Evolutionary conservation across 2,113 vertebrate species (phyloP).

Genomic region (Ptyas mucosa): DNA sequence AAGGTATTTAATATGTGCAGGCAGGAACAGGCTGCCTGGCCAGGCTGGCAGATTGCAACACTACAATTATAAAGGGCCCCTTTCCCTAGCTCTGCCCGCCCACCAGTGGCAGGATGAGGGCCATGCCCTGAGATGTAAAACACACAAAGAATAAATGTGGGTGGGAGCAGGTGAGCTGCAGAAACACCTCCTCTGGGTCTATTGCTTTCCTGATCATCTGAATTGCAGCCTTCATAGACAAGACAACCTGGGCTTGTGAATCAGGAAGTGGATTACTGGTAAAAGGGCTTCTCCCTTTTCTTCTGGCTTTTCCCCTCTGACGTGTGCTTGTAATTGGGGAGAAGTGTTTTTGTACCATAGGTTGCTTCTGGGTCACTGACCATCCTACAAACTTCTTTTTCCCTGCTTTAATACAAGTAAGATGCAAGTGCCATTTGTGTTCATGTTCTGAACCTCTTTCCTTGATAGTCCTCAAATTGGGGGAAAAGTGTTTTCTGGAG

Average conservation of each 20-base stretch:
- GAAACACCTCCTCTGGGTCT: conserved; percentile 47
- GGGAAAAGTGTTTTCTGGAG: not conserved
- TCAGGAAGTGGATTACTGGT: conserved; percentile 33
- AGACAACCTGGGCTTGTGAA: conserved; percentile 27
- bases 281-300: conserved; percentile 15
- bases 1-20: conserved; percentile 79
- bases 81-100: conserved; percentile 59
- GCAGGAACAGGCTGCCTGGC: conserved; percentile 74
- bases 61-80: conserved; percentile 71
- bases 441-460: not conserved
- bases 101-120: conserved; percentile 54
- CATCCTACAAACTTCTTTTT: not conserved
- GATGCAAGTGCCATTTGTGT: not conserved
- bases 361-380: conserved; percentile 4
- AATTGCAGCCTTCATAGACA: conserved; percentile 31
- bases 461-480: not conserved
- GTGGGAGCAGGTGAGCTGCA: conserved; percentile 45
- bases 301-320: conserved; percentile 24
- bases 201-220: conserved; percentile 24
- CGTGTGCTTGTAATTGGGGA: conserved; percentile 40
- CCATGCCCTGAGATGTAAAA: conserved; percentile 50
- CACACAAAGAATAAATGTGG: conserved; percentile 59
- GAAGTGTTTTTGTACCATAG: conserved; percentile 15
- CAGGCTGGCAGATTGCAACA: conserved; percentile 75
- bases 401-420: not conserved